These are phyloP conservation scores for Leucoma salicis DNA, from an alignment of 2,888 invertebrate genomes.

Conservation along the genomic window DNA sequence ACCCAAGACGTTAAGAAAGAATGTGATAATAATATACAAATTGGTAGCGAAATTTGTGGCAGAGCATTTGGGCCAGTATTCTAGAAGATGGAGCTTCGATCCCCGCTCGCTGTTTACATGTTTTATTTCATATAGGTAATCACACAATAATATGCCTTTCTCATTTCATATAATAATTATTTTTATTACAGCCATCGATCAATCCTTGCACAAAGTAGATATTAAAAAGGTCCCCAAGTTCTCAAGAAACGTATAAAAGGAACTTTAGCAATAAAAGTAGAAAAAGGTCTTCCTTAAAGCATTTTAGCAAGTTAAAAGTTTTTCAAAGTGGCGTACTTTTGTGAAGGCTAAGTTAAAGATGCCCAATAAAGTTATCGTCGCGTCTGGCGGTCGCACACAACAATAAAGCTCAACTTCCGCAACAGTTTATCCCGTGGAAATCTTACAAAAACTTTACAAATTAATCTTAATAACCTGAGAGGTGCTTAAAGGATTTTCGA, in stretches of 20 bases:
- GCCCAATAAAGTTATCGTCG: constrained; percentile 69
- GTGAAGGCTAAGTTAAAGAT: constrained; percentile 60
- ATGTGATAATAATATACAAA: no score
- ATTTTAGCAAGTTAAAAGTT: constrained; percentile 69
- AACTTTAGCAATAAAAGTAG: constrained; percentile 73
- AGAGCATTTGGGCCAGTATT: no score
- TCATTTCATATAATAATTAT: not conserved
- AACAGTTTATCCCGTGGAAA: constrained; percentile 55
- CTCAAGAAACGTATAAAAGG: constrained; percentile 68
- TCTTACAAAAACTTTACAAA: constrained; percentile 50
- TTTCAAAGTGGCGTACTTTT: constrained; percentile 66
- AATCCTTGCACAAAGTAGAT: constrained; percentile 25
- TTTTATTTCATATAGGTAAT: no score
- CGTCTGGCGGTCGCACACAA: constrained; percentile 51
- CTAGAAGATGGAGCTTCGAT: no score
- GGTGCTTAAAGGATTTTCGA: constrained; percentile 25
- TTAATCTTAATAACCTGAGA: constrained; percentile 39
- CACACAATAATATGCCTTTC: no score
- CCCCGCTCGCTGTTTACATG: no score
- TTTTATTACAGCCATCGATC: not conserved
- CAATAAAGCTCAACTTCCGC: constrained; percentile 57
- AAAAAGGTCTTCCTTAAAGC: constrained; percentile 64
- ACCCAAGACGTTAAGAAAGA: no score
- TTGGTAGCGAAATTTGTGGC: no score
- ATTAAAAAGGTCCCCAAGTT: constrained; percentile 54